Evolutionary conservation across 2,888 invertebrate species (phyloP).

Genomic region (Rhopalosiphum nymphaeae): DNA sequence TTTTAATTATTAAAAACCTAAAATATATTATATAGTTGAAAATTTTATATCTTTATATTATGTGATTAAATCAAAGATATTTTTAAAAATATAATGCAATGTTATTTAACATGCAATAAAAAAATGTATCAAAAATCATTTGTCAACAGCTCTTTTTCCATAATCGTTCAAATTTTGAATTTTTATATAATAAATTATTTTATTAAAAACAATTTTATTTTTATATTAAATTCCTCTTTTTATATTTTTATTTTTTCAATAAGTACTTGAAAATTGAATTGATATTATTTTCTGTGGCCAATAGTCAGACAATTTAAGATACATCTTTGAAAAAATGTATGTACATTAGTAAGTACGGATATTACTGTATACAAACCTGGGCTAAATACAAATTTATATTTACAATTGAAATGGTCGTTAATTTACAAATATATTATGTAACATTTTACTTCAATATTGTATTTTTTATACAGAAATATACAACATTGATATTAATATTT

Average conservation of each 20-base stretch:
- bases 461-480: neutral
- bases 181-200: neutral
- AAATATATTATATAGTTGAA: neutral
- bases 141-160: neutral
- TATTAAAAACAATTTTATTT: neutral
- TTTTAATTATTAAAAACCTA: neutral
- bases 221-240: neutral
- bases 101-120: neutral
- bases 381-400: neutral
- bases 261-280: neutral
- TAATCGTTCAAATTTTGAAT: neutral
- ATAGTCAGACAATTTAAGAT: neutral
- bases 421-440: neutral
- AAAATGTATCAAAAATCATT: neutral
- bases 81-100: neutral
- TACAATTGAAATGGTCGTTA: neutral
- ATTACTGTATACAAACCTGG: neutral
- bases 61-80: neutral
- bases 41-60: neutral
- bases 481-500: neutral
- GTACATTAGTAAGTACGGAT: neutral
- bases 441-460: neutral
- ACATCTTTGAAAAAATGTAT: neutral
- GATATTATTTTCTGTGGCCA: neutral
- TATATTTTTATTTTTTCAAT: neutral